Percentiles rank a stretch among this genome's conserved stretches.
Conservation (phyloP, 2,113 vertebrate species). For the Egretta garzetta region DNA sequence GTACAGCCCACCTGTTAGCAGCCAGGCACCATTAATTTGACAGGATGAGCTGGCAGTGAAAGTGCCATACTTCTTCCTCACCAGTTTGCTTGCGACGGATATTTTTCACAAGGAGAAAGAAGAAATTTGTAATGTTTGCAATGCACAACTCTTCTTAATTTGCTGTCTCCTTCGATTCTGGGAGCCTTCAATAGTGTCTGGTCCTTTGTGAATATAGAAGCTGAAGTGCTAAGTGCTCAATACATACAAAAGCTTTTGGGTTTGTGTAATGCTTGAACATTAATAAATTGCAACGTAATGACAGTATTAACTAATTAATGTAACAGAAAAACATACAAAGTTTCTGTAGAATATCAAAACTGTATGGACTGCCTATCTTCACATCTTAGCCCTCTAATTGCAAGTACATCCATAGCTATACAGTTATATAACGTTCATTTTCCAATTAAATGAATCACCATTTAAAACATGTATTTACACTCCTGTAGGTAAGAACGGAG, state of each 20-base stretch:
- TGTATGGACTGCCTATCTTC: background rate
- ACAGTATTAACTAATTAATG: background rate
- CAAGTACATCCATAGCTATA: background rate
- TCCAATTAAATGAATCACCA: background rate
- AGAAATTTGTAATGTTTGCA: background rate
- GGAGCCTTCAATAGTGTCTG: fast-evolving
- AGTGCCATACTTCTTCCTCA: background rate
- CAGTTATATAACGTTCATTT: background rate
- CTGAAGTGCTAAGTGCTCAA: background rate
- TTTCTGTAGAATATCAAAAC: background rate
- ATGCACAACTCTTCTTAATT: background rate
- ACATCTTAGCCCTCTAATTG: background rate
- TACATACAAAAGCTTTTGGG: background rate
- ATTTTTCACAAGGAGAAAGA: background rate
- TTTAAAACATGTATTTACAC: background rate
- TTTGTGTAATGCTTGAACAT: background rate
- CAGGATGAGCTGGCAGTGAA: fast-evolving
- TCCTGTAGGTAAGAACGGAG: background rate
- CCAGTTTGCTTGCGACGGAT: fast-evolving
- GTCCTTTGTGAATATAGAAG: background rate
- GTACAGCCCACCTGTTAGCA: background rate
- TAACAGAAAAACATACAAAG: background rate
- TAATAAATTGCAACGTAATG: background rate
- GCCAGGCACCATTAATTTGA: background rate
- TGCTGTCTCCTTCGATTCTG: background rate